phyloP scores from a whole-genome alignment of 2,113 vertebrate species.

The Nothocercus julius region DNA sequence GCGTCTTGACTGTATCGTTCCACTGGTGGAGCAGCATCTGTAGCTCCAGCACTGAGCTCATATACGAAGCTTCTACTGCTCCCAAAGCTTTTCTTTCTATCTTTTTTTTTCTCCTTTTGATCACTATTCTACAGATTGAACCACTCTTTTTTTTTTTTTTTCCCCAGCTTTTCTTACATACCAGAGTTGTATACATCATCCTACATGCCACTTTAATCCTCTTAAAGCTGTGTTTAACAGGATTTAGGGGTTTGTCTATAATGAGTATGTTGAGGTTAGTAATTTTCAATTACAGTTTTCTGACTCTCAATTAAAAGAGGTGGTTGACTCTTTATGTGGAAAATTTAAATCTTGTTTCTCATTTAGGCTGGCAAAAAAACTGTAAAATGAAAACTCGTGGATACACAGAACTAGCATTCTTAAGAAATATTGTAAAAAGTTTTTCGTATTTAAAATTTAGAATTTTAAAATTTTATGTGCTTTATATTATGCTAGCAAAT shows the following conservation, averaged over 20 bases:
- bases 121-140: background rate
- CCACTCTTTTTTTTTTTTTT: constrained; percentile 44
- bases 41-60: background rate
- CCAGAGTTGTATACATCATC: constrained; percentile 46
- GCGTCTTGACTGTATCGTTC: background rate
- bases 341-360: constrained; percentile 35
- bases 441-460: constrained; percentile 25
- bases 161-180: constrained; percentile 4
- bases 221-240: constrained; percentile 49
- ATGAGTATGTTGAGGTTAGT: constrained; percentile 54
- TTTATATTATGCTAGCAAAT: constrained; percentile 49
- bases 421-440: constrained; percentile 33
- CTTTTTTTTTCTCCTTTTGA: background rate
- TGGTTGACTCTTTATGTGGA: constrained; percentile 48
- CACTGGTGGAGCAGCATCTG: background rate
- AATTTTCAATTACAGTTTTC: constrained; percentile 55
- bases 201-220: constrained; percentile 45
- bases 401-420: constrained; percentile 26
- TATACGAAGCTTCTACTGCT: accelerated
- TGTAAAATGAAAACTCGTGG: background rate
- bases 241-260: constrained; percentile 53
- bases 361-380: background rate
- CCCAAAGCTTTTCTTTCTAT: background rate
- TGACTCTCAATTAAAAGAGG: constrained; percentile 56
- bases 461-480: constrained; percentile 36